Percentiles rank a stretch among this genome's conserved stretches.
These are phyloP conservation scores for Drosophila arawakana DNA, from an alignment of 1,140 invertebrate genomes.

Conservation along the genomic window DNA sequence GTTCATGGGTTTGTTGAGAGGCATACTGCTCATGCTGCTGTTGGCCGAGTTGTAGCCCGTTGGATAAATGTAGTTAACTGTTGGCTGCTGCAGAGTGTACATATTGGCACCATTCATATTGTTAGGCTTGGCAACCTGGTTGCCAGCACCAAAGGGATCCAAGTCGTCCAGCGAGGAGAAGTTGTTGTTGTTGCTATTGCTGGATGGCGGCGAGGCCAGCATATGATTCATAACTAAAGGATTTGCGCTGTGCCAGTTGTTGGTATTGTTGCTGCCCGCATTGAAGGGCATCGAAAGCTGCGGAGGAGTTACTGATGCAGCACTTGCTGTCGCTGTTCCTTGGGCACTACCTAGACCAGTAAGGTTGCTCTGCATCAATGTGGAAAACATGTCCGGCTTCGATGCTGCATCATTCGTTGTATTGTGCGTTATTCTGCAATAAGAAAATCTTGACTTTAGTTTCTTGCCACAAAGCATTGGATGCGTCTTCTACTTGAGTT, in stretches of 20 bases:
- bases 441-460: constrained; percentile 34
- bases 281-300: constrained; percentile 42
- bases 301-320: constrained; percentile 32
- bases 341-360: constrained; percentile 36
- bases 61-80: constrained; percentile 80
- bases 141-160: constrained; percentile 62
- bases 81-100: constrained; percentile 71
- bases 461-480: neutral
- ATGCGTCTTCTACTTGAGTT: constrained; percentile 62
- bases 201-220: constrained; percentile 63
- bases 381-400: constrained; percentile 73
- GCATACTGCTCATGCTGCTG: constrained; percentile 54
- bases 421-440: constrained; percentile 76
- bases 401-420: constrained; percentile 30
- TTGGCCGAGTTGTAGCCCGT: constrained; percentile 50
- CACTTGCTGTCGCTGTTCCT: constrained; percentile 8
- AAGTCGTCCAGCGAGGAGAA: constrained; percentile 75
- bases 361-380: constrained; percentile 76
- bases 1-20: constrained; percentile 50
- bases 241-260: constrained; percentile 78
- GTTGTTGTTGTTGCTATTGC: constrained; percentile 75
- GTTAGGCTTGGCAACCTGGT: constrained; percentile 42
- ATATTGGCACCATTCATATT: constrained; percentile 70
- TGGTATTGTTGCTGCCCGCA: constrained; percentile 34
- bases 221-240: constrained; percentile 80